phyloP scores from a whole-genome alignment of 2,797 vertebrate genomes.

The Percopsis omiscomaycus region DNA sequence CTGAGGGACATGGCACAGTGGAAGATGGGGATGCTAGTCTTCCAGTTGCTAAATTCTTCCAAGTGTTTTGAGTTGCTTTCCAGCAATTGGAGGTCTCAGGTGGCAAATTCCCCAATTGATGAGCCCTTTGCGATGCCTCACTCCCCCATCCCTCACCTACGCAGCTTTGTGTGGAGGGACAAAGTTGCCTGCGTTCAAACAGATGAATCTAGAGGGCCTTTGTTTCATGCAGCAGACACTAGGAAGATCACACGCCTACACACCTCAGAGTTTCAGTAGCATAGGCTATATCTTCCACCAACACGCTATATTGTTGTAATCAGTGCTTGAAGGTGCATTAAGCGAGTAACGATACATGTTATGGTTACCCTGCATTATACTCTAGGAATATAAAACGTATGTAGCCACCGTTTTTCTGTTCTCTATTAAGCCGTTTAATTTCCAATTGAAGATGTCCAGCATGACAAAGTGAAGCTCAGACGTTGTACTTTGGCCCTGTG shows the following conservation, averaged over 20 bases:
- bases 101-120: constrained; percentile 72
- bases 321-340: constrained; percentile 60
- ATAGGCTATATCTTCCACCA: constrained; percentile 22
- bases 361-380: constrained; percentile 60
- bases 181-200: constrained; percentile 50
- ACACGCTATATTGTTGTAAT: constrained; percentile 53
- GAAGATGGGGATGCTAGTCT: constrained; percentile 61
- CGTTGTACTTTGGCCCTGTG: constrained; percentile 54
- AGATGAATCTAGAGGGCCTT: constrained; percentile 50
- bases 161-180: constrained; percentile 50
- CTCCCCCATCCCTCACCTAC: constrained; percentile 37
- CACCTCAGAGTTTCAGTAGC: background rate
- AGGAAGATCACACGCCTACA: constrained; percentile 7
- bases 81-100: constrained; percentile 71
- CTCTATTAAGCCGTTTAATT: constrained; percentile 52
- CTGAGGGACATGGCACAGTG: constrained; percentile 55
- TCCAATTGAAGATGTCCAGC: constrained; percentile 52
- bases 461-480: constrained; percentile 47
- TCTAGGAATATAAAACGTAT: constrained; percentile 63
- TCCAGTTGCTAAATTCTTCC: constrained; percentile 71
- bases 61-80: constrained; percentile 68
- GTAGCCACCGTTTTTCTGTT: constrained; percentile 69
- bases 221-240: constrained; percentile 40
- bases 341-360: constrained; percentile 47
- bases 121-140: constrained; percentile 48